Percentiles rank a stretch among this genome's conserved stretches.
Evolutionary conservation across 2,113 vertebrate species (phyloP).

Genomic region (Chaetops frenatus): DNA sequence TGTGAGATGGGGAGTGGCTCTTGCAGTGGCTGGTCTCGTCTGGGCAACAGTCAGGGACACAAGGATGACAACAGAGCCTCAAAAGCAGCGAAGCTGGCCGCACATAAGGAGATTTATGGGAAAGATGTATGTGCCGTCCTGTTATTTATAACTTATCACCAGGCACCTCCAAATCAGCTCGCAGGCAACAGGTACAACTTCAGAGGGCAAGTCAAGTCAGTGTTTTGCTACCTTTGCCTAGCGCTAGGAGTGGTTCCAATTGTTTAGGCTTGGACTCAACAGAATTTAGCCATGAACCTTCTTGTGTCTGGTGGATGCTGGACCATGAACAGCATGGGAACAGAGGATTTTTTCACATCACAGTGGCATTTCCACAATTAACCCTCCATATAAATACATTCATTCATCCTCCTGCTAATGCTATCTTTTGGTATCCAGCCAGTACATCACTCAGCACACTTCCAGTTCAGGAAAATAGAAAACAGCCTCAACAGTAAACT

Average conservation of each 20-base stretch:
- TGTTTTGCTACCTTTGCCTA: neutral
- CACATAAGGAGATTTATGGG: neutral
- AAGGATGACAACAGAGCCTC: neutral
- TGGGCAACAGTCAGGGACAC: accelerated
- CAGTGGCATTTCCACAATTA: neutral
- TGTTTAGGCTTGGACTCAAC: neutral
- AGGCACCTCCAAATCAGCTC: neutral
- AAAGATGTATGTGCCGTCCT: accelerated
- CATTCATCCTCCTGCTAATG: neutral
- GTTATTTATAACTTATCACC: neutral
- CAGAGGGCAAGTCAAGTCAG: neutral
- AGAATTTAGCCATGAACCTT: neutral
- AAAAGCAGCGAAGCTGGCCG: neutral
- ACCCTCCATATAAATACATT: neutral
- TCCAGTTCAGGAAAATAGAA: neutral
- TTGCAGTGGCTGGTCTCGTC: neutral
- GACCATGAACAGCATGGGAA: neutral
- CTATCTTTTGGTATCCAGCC: neutral
- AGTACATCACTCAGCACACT: accelerated
- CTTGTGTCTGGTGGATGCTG: neutral
- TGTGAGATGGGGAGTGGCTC: neutral
- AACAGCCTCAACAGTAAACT: neutral
- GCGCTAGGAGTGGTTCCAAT: neutral
- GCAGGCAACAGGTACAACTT: neutral
- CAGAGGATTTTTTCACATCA: neutral